Evolutionary conservation across 2,888 invertebrate genomes (phyloP), one percentile per base, ranked within the genome.

Genomic region (Rutpela maculata): DNA sequence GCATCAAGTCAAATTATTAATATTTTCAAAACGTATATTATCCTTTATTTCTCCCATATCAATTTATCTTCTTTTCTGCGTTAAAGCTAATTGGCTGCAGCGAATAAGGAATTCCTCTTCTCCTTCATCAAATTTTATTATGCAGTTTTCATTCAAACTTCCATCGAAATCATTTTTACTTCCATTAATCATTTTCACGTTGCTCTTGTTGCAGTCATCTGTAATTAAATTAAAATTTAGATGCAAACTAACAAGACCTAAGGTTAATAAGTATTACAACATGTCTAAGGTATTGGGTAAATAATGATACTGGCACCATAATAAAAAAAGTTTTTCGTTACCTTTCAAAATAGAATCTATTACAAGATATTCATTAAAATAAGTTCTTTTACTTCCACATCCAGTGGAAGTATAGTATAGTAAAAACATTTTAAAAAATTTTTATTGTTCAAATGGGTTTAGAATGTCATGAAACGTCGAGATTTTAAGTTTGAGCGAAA

Each of bases 21-120:
- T 50, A 50, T n/a, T 50, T 50, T n/a, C 50, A 5, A 15, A 50
- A 50, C n/a, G 6, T 50, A n/a, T 7, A 50, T 50, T n/a, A n/a
- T 50, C 2, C 50, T 50, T 50, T 50, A 50, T 3, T n/a, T n/a
- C 50, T 50, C 5, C 2, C 50, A n/a, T 50, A 50, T 75, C 67
- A 26, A 74, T 75, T 78, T 65, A 82, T 80, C 77, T 77, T 60
- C 78, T 43, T 78, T 84, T 82, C 31, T 82, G 81, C 26, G 78
- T 84, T 74, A 87, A 79, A 22, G 83, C 85, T 72, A 87, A 82
- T 74, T 86, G 86, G 70, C 80, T 84, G 68, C 87, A 87, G 43
- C 80, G 78, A 69, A 87, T 76, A 71, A 85, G 81, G 76, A 86
- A 85, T 70, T 86, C 85, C 35, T 86, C 83, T 22, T 84, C 84